Evolutionary conservation across 2,113 vertebrate genomes (phyloP), one percentile per base, ranked within the genome.

Genomic region (Anarrhichthys ocellatus): DNA sequence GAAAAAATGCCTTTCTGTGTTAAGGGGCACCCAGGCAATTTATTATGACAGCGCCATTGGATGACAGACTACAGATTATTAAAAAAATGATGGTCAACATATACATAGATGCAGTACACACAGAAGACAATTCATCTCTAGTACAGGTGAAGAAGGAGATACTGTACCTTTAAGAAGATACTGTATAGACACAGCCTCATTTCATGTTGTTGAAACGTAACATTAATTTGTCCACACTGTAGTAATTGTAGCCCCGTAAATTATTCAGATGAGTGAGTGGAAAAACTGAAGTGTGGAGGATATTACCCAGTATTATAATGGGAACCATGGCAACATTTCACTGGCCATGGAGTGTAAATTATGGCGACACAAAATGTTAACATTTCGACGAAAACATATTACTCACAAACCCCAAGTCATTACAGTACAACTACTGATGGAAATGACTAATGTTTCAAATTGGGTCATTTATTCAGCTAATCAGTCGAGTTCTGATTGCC

Each of bases 391-490:
- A 27, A 66, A 66, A 66, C 18, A 17, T 5, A 34, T 40, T 24
- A 32, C 4, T 67, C 13, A 52, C 20, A 46, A 69, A 73, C 34
- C 29, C 14, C 5, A 36, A 76, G 44, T 56, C 7, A 5, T 4
- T 32, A 59, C 36, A 73, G 5, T 36, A 20, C 24, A 50, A 13
- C 42, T 32, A 36, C 48, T 72, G 20, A 64, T 80, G 46, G 36
- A 64, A 73, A 66, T 54, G 29, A 61, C 22, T 13, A 64, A n/a
- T 65, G 17, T n/a, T 61, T 46, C 2, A 34, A 50, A 32, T 5
- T 61, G 14, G n/a, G 15, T 40, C 15, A 77, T 82, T 44, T 52
- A 82, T 85, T 82, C 61, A 73, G 71, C 32, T 58, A 56, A 79
- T 82, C 63, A 74, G 46, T 63, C 2, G 0, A 22, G 63, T 15